Conservation (phyloP, 2,797 vertebrate species). For the Coilia nasus region DNA sequence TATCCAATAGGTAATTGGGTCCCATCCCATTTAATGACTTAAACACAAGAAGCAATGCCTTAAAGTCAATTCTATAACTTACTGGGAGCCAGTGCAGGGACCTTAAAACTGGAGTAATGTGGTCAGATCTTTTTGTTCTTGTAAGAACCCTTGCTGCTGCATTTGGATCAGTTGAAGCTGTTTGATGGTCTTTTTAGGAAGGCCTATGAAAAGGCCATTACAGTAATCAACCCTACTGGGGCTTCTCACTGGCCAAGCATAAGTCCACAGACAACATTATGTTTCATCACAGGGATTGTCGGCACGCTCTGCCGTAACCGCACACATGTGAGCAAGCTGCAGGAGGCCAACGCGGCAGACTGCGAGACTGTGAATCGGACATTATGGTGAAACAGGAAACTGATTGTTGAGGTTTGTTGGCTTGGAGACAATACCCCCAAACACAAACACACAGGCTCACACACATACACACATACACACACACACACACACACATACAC, state of each 20-base stretch:
- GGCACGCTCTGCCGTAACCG: background rate
- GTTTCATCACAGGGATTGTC: background rate
- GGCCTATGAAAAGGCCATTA: too few relatives aligned
- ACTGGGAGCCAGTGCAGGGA: too few relatives aligned
- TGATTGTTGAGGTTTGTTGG: background rate
- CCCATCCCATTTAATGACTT: too few relatives aligned
- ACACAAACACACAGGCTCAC: background rate
- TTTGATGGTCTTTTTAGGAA: too few relatives aligned
- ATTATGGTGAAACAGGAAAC: constrained; percentile 5
- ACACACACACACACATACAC: constrained; percentile 30
- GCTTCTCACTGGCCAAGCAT: background rate
- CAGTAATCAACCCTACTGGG: too few relatives aligned
- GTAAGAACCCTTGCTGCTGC: too few relatives aligned
- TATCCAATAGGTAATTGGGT: too few relatives aligned
- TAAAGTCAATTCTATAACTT: too few relatives aligned
- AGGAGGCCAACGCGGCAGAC: background rate
- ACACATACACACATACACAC: constrained; percentile 18
- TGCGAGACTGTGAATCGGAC: background rate
- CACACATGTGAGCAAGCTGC: constrained; percentile 5
- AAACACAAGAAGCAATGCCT: too few relatives aligned
- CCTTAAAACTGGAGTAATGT: too few relatives aligned
- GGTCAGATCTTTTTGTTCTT: too few relatives aligned
- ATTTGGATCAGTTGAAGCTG: too few relatives aligned
- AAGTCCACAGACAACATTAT: background rate
- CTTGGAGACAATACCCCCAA: background rate